Evolutionary conservation across 2,797 vertebrate species (phyloP), one percentile per base, ranked within the genome.

Genomic region (Muraenolepis orangiensis): DNA sequence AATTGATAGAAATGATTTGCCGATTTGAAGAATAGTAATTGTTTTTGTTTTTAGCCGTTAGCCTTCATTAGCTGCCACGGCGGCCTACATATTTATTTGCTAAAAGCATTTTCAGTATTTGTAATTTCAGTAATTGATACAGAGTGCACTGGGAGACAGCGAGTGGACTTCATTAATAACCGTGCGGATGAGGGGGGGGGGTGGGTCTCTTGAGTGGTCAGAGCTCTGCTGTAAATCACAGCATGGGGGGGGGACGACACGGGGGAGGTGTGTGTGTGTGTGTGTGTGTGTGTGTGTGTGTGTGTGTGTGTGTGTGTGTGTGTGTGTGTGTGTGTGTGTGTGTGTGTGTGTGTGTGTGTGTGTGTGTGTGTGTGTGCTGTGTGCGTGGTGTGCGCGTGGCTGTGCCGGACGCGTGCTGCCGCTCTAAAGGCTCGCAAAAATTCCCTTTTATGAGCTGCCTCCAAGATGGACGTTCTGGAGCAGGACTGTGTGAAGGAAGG

Each of bases 361-460:
- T 38, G 36, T 7, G 36, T 38, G 36, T 38, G 36, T 38, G 36
- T 38, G 20, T n/a, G 51, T 7, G 5, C n/a, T n/a, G 51, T 20
- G 51, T n/a, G 51, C 6, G 18, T 26, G 57, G 23, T 26, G 57
- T 64, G 57, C 26, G 57, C 26, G 57, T 64, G 57, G 26, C 10
- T 26, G 57, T 6, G n/a, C n/a, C n/a, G n/a, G n/a, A n/a, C n/a
- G n/a, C 66, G 31, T 67, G 66, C 66, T 18, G 28, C 23, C 3
- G 57, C 57, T 31, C 29, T 67, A 20, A 31, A 31, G 66, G 26
- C 30, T 28, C 18, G 74, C 14, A 68, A 51, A 84, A 85, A 87
- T 81, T 90, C 81, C 85, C 88, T 87, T 88, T 84, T 72, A 86
- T 79, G 77, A 76, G 76, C 81, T 81, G 82, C 76, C 75, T 86